A percentile compares a stretch with the other conserved stretches of the same genome.
These are phyloP conservation scores for Alentia gelatinosa DNA, from an alignment of 2,888 invertebrate genomes.

Conservation along the genomic window DNA sequence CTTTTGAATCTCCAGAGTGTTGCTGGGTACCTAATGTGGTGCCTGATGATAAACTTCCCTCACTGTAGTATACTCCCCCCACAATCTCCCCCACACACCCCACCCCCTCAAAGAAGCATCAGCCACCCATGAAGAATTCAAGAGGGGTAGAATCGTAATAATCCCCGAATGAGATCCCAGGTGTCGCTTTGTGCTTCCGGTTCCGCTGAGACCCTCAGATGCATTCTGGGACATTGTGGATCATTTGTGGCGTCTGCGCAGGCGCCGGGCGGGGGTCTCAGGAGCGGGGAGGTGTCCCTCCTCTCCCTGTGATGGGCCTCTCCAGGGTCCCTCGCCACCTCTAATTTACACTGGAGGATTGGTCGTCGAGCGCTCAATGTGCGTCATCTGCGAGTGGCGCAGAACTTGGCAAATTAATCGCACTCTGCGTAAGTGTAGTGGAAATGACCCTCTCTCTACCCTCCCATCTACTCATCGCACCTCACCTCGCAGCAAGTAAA, in stretches of 20 bases:
- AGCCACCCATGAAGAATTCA: background rate
- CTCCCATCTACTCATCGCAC: no score
- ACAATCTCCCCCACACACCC: no score
- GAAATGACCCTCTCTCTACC: background rate
- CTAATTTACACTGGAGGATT: constrained; percentile 9
- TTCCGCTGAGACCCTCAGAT: background rate
- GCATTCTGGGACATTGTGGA: background rate
- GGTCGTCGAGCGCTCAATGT: background rate
- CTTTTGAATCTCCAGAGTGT: no score
- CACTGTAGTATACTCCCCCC: no score
- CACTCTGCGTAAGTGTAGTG: background rate
- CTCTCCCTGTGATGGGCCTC: background rate
- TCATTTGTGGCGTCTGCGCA: constrained; percentile 6
- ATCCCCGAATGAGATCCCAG: background rate
- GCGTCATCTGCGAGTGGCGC: background rate
- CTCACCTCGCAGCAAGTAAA: no score
- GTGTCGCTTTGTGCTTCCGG: constrained; percentile 29
- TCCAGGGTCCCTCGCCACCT: background rate
- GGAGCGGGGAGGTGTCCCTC: background rate
- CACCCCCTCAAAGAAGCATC: no score
- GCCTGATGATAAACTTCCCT: no score
- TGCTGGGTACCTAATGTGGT: no score
- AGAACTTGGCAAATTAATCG: constrained; percentile 31
- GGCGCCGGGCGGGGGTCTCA: background rate
- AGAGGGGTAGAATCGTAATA: background rate